Evolutionary conservation across 2,888 invertebrate species (phyloP).

Genomic region (Andrena marginata): DNA sequence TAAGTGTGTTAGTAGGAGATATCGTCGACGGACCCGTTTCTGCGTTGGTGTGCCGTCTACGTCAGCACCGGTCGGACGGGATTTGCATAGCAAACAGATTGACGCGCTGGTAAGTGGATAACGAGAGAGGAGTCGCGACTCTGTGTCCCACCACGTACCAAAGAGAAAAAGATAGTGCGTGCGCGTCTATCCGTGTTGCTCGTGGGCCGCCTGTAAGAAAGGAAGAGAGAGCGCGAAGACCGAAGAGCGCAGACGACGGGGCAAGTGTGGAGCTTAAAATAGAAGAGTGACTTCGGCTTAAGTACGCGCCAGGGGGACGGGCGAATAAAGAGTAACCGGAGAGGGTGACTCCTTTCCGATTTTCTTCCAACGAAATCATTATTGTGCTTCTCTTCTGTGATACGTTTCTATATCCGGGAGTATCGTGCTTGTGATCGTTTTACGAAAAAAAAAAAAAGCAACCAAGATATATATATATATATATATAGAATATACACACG

Average conservation of each 20-base stretch:
- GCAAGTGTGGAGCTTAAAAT: constrained; percentile 69
- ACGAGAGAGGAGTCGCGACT: constrained; percentile 75
- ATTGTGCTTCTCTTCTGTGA: constrained; percentile 58
- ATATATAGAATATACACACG: background rate
- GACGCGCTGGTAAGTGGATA: constrained; percentile 83
- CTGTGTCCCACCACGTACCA: constrained; percentile 53
- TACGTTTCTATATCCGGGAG: constrained; percentile 55
- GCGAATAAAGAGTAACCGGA: constrained; percentile 60
- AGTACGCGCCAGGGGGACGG: constrained; percentile 65
- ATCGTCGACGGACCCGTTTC: constrained; percentile 71
- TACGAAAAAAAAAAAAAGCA: constrained; percentile 3
- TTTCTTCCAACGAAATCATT: constrained; percentile 49
- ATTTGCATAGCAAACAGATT: constrained; percentile 84
- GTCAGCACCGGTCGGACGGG: constrained; percentile 82
- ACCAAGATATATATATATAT: background rate
- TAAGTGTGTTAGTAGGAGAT: constrained; percentile 80
- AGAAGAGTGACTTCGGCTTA: constrained; percentile 71
- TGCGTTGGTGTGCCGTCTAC: constrained; percentile 74
- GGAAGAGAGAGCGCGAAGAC: constrained; percentile 45
- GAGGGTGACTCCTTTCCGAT: constrained; percentile 55
- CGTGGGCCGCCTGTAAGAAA: constrained; percentile 27
- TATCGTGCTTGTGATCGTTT: constrained; percentile 29
- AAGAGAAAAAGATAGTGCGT: constrained; percentile 57
- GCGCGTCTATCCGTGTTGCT: constrained; percentile 25
- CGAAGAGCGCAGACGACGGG: constrained; percentile 64